These are phyloP conservation scores for Acropternis orthonyx DNA, from an alignment of 2,797 vertebrate species.

Conservation along the genomic window DNA sequence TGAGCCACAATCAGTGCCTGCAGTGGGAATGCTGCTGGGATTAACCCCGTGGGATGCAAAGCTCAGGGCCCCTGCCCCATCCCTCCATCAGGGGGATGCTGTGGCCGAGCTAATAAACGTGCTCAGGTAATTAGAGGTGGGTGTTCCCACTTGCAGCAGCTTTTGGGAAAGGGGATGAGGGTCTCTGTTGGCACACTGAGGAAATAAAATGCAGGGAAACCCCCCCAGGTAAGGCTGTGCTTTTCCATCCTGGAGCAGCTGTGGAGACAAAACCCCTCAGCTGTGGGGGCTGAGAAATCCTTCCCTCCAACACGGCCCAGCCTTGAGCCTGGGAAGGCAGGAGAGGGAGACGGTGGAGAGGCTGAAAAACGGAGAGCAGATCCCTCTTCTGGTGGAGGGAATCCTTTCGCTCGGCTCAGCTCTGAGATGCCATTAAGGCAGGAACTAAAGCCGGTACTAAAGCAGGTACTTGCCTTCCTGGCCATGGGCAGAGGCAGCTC, in stretches of 20 bases:
- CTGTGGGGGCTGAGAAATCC: neutral
- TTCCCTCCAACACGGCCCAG: neutral
- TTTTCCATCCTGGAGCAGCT: neutral
- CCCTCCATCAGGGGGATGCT: fast-evolving
- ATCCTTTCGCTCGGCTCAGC: neutral
- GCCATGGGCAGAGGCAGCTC: fast-evolving
- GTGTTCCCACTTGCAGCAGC: neutral
- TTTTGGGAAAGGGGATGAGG: neutral
- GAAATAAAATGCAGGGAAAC: neutral
- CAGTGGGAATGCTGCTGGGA: neutral
- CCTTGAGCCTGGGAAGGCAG: neutral
- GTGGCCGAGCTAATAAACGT: fast-evolving
- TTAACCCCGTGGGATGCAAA: fast-evolving
- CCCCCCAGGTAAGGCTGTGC: fast-evolving
- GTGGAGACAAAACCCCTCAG: neutral
- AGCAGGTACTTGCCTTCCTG: too few species aligned
- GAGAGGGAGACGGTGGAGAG: neutral
- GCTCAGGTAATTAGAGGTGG: neutral
- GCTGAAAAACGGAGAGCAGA: neutral
- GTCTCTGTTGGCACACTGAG: neutral
- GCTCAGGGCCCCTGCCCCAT: fast-evolving
- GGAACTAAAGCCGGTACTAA: neutral
- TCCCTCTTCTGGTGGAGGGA: neutral
- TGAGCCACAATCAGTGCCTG: fast-evolving
- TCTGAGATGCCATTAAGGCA: neutral